These are phyloP conservation scores for Neotragus pygmaeus DNA, from an alignment of 2,113 vertebrate genomes.

Conservation along the genomic window DNA sequence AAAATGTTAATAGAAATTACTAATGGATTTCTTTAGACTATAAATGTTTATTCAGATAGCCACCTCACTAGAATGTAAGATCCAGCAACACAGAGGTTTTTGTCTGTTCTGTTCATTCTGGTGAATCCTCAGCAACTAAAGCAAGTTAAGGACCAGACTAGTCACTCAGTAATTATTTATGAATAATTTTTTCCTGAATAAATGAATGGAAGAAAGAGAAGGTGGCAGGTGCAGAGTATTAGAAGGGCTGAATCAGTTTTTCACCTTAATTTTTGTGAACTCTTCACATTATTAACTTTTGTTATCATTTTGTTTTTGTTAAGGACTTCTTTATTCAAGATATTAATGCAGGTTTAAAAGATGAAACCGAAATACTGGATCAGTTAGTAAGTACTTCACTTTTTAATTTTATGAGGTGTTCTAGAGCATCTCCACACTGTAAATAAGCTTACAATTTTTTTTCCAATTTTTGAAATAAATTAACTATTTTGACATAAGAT, in stretches of 20 bases:
- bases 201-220: neutral
- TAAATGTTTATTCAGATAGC: neutral
- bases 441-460: neutral
- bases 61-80: neutral
- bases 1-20: neutral
- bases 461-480: slow-evolving; percentile 9
- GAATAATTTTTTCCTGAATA: neutral
- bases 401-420: slow-evolving; percentile 25
- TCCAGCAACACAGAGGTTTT: neutral
- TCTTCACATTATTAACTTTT: slow-evolving; percentile 13
- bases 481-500: neutral
- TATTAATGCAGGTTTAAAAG: slow-evolving; percentile 88
- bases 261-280: slow-evolving; percentile 16
- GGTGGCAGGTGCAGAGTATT: neutral
- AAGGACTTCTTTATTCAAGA: slow-evolving; percentile 92
- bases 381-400: slow-evolving; percentile 78
- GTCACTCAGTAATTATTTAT: neutral
- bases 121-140: neutral
- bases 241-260: neutral
- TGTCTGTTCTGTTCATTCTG: neutral
- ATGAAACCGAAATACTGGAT: slow-evolving; percentile 71
- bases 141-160: neutral
- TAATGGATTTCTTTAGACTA: neutral
- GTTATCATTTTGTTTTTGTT: slow-evolving; percentile 52
- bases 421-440: neutral